Evolutionary conservation across 2,797 vertebrate species (phyloP).

Genomic region (Anabacerthia variegaticeps): DNA sequence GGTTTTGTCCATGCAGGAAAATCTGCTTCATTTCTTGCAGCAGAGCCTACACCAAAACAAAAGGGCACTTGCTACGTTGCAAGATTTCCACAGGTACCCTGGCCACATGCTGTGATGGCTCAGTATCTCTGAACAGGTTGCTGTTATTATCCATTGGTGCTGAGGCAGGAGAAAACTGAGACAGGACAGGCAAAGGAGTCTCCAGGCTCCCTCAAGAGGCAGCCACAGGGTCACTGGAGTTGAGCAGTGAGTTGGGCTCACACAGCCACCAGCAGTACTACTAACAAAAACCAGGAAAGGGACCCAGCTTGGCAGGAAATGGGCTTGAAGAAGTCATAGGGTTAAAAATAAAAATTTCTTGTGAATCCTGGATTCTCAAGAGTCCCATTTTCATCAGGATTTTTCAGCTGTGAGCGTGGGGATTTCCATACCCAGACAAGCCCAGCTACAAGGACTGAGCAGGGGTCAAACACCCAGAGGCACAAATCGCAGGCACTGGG

Average conservation of each 20-base stretch:
- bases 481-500: background rate
- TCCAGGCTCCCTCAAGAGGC: background rate
- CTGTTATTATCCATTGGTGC: background rate
- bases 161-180: background rate
- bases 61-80: background rate
- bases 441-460: background rate
- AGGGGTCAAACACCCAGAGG: background rate
- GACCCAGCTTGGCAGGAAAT: background rate
- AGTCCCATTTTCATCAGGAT: background rate
- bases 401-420: background rate
- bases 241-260: background rate
- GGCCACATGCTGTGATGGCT: accelerated
- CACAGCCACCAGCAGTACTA: accelerated
- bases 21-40: background rate
- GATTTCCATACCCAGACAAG: background rate
- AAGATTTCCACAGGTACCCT: background rate
- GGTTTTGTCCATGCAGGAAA: background rate
- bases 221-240: background rate
- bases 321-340: background rate
- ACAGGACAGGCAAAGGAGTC: background rate
- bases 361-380: background rate
- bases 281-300: background rate
- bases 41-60: background rate
- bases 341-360: background rate
- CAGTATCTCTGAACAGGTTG: background rate